Evolutionary conservation across 1,140 invertebrate genomes (phyloP), one percentile per base, ranked within the genome.

Genomic region (Drosophila ogumai): DNA sequence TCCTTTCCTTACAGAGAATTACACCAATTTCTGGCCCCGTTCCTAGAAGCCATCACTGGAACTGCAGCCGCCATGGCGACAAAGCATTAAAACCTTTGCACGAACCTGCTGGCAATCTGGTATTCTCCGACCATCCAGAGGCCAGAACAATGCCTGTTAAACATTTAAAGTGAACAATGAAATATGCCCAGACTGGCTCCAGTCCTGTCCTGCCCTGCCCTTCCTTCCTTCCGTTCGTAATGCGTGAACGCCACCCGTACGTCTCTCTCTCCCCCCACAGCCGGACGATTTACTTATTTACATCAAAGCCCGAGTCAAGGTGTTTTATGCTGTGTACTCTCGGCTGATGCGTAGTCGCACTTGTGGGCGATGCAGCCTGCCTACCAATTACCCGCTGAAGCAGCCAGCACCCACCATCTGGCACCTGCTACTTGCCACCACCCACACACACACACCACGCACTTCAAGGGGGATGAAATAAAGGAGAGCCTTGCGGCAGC

Each of bases 101-200:
- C 67, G 44, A 69, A 60, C 44, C 69, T 63, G 65, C 76, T 69
- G 49, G 60, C 60, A 64, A 59, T 49, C 55, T 22, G 61, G 46
- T 8, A 66, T 84, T 68, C 75, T 46, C 68, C 64, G 32, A 28
- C 44, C 41, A 69, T 50, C 43, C 36, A 41, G 76, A 41, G 76
- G 41, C 64, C 57, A 61, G 64, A 81, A 54, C 55, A 71, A 59
- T 75, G 65, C 52, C 79, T 82, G 82, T 66, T 87, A 77, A 87
- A 88, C 82, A 87, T 88, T 87, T 88, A 88, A 87, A 80, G 84
- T 82, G 82, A 84, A 90, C 85, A 90, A 88, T 88, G 84, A 84
- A 87, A 82, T 88, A 82, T 84, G 68, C 68, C 64, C 63, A 60
- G 74, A 77, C 68, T 57, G 66, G 64, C 66, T 49, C 38, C 61